Base-by-base conservation (phyloP, 2,888 invertebrate genomes). In the Tortricodes alternella region DNA sequence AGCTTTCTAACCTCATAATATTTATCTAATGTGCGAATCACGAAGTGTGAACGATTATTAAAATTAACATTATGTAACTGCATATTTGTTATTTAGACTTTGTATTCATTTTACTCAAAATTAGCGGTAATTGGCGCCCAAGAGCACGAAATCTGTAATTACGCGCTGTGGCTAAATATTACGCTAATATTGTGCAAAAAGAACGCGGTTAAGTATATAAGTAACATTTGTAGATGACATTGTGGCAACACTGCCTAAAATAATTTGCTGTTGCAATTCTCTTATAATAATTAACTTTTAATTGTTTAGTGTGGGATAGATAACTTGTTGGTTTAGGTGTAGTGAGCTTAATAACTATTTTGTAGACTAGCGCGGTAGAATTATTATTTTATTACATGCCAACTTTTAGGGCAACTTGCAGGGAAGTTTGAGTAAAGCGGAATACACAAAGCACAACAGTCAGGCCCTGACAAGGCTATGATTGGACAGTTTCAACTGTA, bases 241-340 rank as follows among this genome's bases (percentile, higher is more conserved):
- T 69, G 70, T 67, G 68, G 61, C 61, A 71, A 64, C 50, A 64
- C 65, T 71, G 55, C 58, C 61, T 52, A 62, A 49, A 52, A 46
- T 49, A 58, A 58, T 68, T 70, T 68, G 78, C 76, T 75, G 69
- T 76, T 76, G 78, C 76, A 71, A 70, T 64, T 71, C 67, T 70
- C 68, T 76, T 79, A 64, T 70, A 68, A 62, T 64, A 57, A 61
- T 53, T 60, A 46, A 61, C 62, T 61, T 64, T 59, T 62, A 64
- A 60, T 62, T 50, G 23, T 56, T 61, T 65, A 67, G 60, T 62
- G 58, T 64, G 51, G 58, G 60, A 64, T 74, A 72, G 68, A 62
- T 63, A 65, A 66, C 61, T 68, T 62, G 67, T 67, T 64, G 63
- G 68, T 76, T 72, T 65, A 70, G 59, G 74, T 65, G 65, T 56